phyloP scores from a whole-genome alignment of 2,797 vertebrate genomes.

The Rhincodon typus region DNA sequence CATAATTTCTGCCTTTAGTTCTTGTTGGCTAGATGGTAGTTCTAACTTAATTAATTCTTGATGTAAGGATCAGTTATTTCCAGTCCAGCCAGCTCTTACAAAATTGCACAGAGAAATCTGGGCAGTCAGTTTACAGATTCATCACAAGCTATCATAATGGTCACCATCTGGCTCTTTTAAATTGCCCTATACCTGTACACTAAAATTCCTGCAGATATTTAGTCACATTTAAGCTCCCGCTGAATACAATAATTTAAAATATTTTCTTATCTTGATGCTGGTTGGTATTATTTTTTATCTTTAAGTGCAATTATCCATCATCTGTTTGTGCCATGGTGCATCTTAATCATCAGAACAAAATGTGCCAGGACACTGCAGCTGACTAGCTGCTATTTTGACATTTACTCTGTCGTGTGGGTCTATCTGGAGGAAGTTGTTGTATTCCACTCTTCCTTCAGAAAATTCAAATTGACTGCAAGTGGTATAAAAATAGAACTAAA shows the following conservation, averaged over 20 bases:
- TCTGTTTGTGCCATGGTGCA: neutral
- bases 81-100: neutral
- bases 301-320: neutral
- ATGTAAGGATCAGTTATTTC: slow-evolving; percentile 13
- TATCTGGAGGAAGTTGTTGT: neutral
- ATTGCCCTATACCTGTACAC: too few species aligned
- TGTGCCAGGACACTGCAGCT: neutral
- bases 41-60: slow-evolving; percentile 24
- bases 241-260: neutral
- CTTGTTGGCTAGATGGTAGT: slow-evolving; percentile 13
- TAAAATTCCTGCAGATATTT: neutral
- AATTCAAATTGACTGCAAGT: neutral
- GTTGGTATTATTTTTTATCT: neutral
- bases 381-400: neutral
- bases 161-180: neutral
- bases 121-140: neutral
- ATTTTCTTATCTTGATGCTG: neutral
- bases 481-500: neutral
- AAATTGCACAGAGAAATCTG: neutral
- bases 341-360: neutral
- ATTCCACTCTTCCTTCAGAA: neutral
- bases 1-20: slow-evolving; percentile 32
- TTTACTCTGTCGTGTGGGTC: neutral
- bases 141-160: too few species aligned
- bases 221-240: too few species aligned